Evolutionary conservation across 2,113 vertebrate species (phyloP), one percentile per base, ranked within the genome.

Genomic region (Scalopus aquaticus): DNA sequence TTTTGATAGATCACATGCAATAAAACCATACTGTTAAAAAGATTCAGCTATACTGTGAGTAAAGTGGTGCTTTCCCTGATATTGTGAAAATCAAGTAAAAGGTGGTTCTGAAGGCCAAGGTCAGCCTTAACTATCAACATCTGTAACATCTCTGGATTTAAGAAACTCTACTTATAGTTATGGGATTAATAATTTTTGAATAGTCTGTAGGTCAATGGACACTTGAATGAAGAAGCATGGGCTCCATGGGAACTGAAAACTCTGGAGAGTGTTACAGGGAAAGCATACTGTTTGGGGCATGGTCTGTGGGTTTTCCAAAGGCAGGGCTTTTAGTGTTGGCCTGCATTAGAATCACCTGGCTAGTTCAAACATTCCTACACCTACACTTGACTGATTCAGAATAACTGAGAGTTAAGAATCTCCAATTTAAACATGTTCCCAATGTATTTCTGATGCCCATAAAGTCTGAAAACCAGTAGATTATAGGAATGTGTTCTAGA

Each of bases 1-100:
- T 64, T 76, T 76, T 89, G 87, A 73, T 19, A 89, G 28, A 49
- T 76, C 4, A 30, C 11, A 6, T 64, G 19, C 51, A 90, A 77
- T 26, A 77, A 42, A 84, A 60, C 69, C 26, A 87, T 74, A 26
- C 49, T 67, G 62, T 28, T 64, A 94, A 70, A 83, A 64, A 84
- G 11, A 44, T 70, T 76, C 11, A 39, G 5, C 46, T 24, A 64
- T 22, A 64, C 12, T 82, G 6, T 51, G 10, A 67, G 35, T 91
- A 89, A 80, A 96, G 91, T 81, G 79, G 74, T 30, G 15, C 19
- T 78, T 92, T 12, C 10, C 30, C 12, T 58, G 6, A 62, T 72
- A 76, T 19, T 89, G 35, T 76, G 84, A 93, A 95, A 42, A 54
- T 73, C n/a, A 85, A 80, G 78, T 44, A 83, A 82, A 93, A 90